Percentiles rank a stretch among this genome's conserved stretches.
These are phyloP conservation scores for Microcebus ravelobensis DNA, from an alignment of 2,113 vertebrate species.

Conservation along the genomic window DNA sequence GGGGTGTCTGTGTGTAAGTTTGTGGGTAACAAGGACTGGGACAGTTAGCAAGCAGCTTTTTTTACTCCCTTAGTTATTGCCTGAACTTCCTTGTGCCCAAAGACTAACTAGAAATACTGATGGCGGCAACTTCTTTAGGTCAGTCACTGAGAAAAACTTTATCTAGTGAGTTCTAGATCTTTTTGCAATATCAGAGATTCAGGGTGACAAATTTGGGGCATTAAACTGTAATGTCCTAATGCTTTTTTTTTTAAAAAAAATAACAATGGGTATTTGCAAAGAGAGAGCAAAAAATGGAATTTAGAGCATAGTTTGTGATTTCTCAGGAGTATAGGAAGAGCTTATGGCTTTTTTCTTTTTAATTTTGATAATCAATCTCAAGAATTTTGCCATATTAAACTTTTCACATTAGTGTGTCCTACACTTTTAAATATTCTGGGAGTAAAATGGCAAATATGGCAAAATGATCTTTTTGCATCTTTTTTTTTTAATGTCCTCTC, in stretches of 20 bases:
- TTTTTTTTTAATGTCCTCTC: not conserved
- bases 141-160: not conserved
- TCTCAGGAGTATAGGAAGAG: not conserved
- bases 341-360: conserved; percentile 23
- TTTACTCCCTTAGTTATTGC: not conserved
- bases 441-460: not conserved
- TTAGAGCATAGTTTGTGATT: not conserved
- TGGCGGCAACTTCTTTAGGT: not conserved
- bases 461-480: not conserved
- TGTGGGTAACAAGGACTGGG: rapidly evolving
- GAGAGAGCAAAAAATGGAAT: not conserved
- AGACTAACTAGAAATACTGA: not conserved
- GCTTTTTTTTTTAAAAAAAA: not conserved
- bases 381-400: not conserved
- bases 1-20: not conserved
- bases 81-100: not conserved
- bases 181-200: not conserved
- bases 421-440: not conserved
- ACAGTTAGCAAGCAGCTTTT: not conserved
- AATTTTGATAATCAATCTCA: conserved; percentile 7
- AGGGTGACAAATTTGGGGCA: not conserved
- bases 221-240: not conserved
- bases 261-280: not conserved
- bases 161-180: not conserved
- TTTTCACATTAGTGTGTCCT: not conserved